Evolutionary conservation across 2,888 invertebrate genomes (phyloP), one percentile per base, ranked within the genome.

Genomic region (Cantharis flavilabris): DNA sequence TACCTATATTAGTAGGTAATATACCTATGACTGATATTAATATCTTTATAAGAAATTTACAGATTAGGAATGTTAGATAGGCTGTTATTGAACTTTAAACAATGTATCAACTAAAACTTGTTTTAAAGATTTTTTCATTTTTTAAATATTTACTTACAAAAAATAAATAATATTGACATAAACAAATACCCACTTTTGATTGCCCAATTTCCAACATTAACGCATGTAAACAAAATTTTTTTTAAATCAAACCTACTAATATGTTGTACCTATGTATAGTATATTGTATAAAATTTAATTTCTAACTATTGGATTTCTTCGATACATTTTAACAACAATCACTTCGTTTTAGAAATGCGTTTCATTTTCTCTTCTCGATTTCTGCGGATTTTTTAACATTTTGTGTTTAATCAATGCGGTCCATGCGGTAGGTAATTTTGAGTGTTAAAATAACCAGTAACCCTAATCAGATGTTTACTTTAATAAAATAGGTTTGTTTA

Each of bases 11-110:
- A 49, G 49, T n/a, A 49, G 49, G 49, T 49, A 49, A 49, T 49
- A 70, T 74, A 26, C 26, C 26, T 26, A 26, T 26, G 78, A 78
- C 78, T 78, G 78, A 78, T 62, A 69, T 72, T 69, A 26, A 64
- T 63, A 62, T 74, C 71, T 69, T 71, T 49, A 49, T 49, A 49
- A 49, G 7, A 49, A n/a, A 49, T 49, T 49, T 49, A 49, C 49
- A 49, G n/a, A 9, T 30, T 30, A 30, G 49, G 13, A 33, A 33
- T 33, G 13, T 13, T 33, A 13, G 33, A 13, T 33, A 13, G 33
- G 33, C 4, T 33, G 0, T 33, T 33, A 33, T 13, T 33, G 33
- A 33, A 33, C 11, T 33, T 13, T 0, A 33, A 33, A 13, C 33
- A 13, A 49, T n/a, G n/a, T 49, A n/a, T 49, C n/a, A 49, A 49